Conservation (phyloP, 2,888 invertebrate species). For the Thereva nobilitata region DNA sequence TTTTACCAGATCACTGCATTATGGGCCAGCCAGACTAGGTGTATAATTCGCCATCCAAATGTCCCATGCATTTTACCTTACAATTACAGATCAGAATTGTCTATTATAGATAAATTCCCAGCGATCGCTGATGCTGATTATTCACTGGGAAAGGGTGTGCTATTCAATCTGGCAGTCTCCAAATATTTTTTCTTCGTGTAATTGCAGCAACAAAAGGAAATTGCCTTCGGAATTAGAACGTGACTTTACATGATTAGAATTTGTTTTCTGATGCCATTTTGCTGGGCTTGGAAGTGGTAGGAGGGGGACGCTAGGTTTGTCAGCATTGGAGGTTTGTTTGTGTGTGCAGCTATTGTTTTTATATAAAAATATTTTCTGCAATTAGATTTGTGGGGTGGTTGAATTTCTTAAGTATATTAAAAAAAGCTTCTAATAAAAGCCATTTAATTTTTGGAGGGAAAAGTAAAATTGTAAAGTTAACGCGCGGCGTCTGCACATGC, state of each 20-base stretch:
- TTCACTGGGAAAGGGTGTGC: slow-evolving; percentile 20
- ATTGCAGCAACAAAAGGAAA: slow-evolving; percentile 34
- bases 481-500: too few species aligned
- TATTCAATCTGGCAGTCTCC: slow-evolving; percentile 16
- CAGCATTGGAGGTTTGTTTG: background rate
- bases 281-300: slow-evolving; percentile 1
- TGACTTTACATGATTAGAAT: slow-evolving; percentile 36
- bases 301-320: background rate
- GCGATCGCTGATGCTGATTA: background rate
- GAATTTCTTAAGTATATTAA: background rate
- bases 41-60: background rate
- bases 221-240: slow-evolving; percentile 37
- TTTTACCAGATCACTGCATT: too few species aligned
- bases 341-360: too few species aligned
- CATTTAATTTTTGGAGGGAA: too few species aligned
- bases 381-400: slow-evolving; percentile 11
- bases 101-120: slow-evolving; percentile 9
- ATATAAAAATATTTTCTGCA: slow-evolving; percentile 2
- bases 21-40: too few species aligned
- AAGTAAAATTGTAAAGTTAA: too few species aligned
- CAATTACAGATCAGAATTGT: background rate
- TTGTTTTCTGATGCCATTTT: slow-evolving; percentile 12
- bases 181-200: slow-evolving; percentile 25
- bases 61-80: background rate
- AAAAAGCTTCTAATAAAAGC: background rate